Conservation (phyloP, 1,140 invertebrate species). For the Eueides isabella region DNA sequence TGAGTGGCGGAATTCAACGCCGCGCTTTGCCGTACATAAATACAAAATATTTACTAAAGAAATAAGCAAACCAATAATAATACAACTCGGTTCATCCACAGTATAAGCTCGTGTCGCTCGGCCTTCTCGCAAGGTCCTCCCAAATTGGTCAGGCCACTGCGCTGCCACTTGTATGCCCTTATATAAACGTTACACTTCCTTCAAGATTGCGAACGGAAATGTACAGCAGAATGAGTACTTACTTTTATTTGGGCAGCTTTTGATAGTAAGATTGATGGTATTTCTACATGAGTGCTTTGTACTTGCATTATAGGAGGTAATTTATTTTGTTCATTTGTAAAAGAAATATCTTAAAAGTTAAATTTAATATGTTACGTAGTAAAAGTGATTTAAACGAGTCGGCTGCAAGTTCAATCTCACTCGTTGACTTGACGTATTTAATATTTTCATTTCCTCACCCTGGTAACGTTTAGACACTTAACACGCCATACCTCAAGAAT, state of each 20-base stretch:
- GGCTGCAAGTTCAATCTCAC: too few species aligned
- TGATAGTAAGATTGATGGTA: not conserved
- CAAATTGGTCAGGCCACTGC: constrained; percentile 44
- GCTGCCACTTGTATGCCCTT: constrained; percentile 24
- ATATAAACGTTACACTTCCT: constrained; percentile 11
- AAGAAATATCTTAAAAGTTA: too few species aligned
- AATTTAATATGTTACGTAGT: too few species aligned
- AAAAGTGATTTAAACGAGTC: too few species aligned
- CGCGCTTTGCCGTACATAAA: too few species aligned
- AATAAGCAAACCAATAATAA: not conserved
- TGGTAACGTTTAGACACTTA: too few species aligned
- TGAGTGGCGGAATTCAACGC: too few species aligned
- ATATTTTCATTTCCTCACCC: too few species aligned
- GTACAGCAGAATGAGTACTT: not conserved
- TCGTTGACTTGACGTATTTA: too few species aligned
- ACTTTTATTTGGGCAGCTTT: not conserved
- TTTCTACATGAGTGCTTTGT: not conserved
- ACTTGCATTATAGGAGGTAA: too few species aligned
- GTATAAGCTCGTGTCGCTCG: constrained; percentile 1
- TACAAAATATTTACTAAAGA: not conserved
- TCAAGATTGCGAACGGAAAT: constrained; percentile 5
- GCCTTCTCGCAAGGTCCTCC: constrained; percentile 43
- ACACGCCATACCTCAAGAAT: too few species aligned
- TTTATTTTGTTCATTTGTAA: too few species aligned
- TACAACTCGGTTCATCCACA: not conserved